phyloP scores from a whole-genome alignment of 2,797 vertebrate genomes.

The Enteromius paludinosus region DNA sequence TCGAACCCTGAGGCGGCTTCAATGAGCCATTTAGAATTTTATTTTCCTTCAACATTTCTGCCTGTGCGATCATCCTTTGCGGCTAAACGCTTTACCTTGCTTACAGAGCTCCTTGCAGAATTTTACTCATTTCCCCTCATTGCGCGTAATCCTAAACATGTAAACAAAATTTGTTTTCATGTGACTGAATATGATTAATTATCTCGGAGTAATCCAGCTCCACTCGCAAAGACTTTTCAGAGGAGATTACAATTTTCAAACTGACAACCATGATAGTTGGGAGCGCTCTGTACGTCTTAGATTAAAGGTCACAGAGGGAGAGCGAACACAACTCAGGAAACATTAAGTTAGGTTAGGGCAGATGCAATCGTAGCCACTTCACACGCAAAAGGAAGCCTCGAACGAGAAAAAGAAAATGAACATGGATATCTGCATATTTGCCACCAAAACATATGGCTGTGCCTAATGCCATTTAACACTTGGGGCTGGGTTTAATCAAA shows the following conservation, averaged over 20 bases:
- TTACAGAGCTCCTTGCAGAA: constrained; percentile 60
- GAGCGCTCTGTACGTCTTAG: constrained; percentile 79
- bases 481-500: constrained; percentile 85
- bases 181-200: constrained; percentile 86
- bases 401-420: constrained; percentile 78
- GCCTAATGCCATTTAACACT: constrained; percentile 82
- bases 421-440: constrained; percentile 74
- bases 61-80: constrained; percentile 57
- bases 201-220: constrained; percentile 80
- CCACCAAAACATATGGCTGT: constrained; percentile 77
- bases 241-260: constrained; percentile 83
- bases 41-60: constrained; percentile 46
- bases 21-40: constrained; percentile 62
- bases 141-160: constrained; percentile 79
- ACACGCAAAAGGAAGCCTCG: constrained; percentile 66
- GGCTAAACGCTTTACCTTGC: constrained; percentile 75
- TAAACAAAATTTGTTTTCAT: constrained; percentile 86
- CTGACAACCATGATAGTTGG: constrained; percentile 85
- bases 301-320: constrained; percentile 82
- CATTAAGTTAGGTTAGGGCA: constrained; percentile 77
- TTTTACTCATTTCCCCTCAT: constrained; percentile 69
- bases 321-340: constrained; percentile 70
- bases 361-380: constrained; percentile 76
- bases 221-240: constrained; percentile 85
- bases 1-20: constrained; percentile 58